Percentiles rank a stretch among this genome's conserved stretches.
phyloP scores from a whole-genome alignment of 2,888 invertebrate species.

The Leptura quadrifasciata region DNA sequence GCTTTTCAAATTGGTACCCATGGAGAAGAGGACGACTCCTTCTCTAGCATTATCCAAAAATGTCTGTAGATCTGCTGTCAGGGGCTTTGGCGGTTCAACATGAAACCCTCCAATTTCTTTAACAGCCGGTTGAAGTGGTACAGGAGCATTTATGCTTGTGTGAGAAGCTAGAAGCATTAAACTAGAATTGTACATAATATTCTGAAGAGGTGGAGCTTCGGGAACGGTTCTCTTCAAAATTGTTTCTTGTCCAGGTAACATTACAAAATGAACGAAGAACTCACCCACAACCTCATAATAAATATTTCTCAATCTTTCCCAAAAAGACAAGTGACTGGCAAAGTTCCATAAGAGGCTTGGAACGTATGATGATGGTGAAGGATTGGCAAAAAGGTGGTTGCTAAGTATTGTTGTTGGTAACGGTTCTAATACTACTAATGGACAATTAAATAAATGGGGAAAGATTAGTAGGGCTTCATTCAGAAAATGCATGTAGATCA shows the following conservation, averaged over 20 bases:
- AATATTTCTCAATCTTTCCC: constrained; percentile 76
- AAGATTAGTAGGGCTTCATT: constrained; percentile 59
- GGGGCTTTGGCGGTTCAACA: constrained; percentile 60
- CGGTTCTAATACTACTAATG: constrained; percentile 41
- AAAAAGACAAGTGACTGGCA: constrained; percentile 74
- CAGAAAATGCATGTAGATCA: constrained; percentile 63
- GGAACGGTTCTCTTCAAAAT: constrained; percentile 62
- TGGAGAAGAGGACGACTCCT: constrained; percentile 78
- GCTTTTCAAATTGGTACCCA: constrained; percentile 78
- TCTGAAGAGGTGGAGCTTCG: constrained; percentile 58
- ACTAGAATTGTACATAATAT: constrained; percentile 64
- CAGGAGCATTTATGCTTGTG: constrained; percentile 74
- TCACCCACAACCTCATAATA: constrained; percentile 57
- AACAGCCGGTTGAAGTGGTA: constrained; percentile 76
- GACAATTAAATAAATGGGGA: constrained; percentile 48
- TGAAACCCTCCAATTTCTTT: constrained; percentile 78
- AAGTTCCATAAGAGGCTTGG: constrained; percentile 72
- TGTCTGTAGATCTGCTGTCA: constrained; percentile 73
- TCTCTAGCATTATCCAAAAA: constrained; percentile 75
- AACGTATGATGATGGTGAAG: constrained; percentile 74
- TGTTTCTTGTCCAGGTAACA: constrained; percentile 54
- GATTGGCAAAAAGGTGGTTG: constrained; percentile 73
- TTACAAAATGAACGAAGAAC: constrained; percentile 32
- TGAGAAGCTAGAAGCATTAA: constrained; percentile 71
- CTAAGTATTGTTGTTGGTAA: constrained; percentile 45